A percentile compares a stretch with the other conserved stretches of the same genome.
Evolutionary conservation across 1,140 invertebrate genomes (phyloP).

Genomic region (Laupala kohalensis): DNA sequence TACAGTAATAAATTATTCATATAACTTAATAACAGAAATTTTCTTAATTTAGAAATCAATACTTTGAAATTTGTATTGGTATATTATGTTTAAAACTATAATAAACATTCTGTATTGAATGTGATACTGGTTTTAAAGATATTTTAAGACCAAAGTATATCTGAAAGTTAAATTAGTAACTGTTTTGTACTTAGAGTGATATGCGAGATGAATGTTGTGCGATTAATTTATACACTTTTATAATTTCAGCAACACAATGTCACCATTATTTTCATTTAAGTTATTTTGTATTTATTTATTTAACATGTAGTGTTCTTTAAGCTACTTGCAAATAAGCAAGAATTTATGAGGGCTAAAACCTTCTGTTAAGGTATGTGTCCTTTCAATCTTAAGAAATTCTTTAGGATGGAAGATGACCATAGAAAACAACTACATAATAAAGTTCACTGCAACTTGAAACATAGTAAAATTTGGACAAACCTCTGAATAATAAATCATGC

Average conservation of each 20-base stretch:
- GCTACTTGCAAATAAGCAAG: not conserved
- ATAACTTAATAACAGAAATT: not conserved
- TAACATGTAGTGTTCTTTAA: not conserved
- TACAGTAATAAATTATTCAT: not conserved
- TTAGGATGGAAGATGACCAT: no score
- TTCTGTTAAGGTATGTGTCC: no score
- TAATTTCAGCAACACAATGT: no score
- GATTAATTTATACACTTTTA: not conserved
- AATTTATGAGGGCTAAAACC: not conserved
- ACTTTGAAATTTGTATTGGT: not conserved
- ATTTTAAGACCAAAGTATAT: not conserved
- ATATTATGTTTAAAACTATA: not conserved
- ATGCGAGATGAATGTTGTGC: not conserved
- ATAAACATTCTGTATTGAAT: not conserved
- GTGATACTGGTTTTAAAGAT: not conserved
- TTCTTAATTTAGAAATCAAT: not conserved
- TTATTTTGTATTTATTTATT: not conserved
- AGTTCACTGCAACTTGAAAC: no score
- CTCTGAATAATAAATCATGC: not conserved
- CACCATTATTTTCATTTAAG: not conserved
- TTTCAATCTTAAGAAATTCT: no score
- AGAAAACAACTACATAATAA: no score
- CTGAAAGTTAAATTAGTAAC: not conserved
- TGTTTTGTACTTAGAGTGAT: not conserved
- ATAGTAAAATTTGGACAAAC: no score